Conservation (phyloP, 1,140 invertebrate genomes). For the Coelopa frigida region DNA sequence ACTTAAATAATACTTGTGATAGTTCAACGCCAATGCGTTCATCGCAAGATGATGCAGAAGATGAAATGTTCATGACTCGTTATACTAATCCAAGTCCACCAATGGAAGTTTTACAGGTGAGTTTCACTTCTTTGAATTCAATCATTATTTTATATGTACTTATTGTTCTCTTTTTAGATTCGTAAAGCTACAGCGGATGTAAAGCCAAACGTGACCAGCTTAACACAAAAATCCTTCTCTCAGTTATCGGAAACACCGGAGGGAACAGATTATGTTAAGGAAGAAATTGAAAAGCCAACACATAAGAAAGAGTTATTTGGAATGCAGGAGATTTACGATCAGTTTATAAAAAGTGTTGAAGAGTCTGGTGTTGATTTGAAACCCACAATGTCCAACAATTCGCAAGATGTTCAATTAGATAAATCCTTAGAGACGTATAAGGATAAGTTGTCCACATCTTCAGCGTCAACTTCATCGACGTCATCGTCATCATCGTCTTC, state of each 20-base stretch:
- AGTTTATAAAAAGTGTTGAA: conserved; percentile 40
- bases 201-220: too few relatives aligned
- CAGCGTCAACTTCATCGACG: conserved; percentile 11
- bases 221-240: too few relatives aligned
- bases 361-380: conserved; percentile 10
- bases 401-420: too few relatives aligned
- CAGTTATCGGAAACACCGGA: too few relatives aligned
- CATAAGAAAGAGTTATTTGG: conserved; percentile 10
- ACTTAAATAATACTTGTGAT: conserved; percentile 18
- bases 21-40: conserved; percentile 19
- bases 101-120: not conserved
- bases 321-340: conserved; percentile 37
- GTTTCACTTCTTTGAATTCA: too few relatives aligned
- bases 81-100: conserved; percentile 13
- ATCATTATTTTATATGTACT: too few relatives aligned
- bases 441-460: conserved; percentile 12
- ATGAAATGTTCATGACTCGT: conserved; percentile 1
- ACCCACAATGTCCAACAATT: not conserved
- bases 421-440: too few relatives aligned
- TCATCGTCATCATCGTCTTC: conserved; percentile 12
- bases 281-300: too few relatives aligned
- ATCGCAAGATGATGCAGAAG: conserved; percentile 3
- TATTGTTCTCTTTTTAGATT: too few relatives aligned
- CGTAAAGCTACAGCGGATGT: too few relatives aligned
- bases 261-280: too few relatives aligned